phyloP scores from a whole-genome alignment of 2,797 vertebrate species.

The Argyrosomus regius region DNA sequence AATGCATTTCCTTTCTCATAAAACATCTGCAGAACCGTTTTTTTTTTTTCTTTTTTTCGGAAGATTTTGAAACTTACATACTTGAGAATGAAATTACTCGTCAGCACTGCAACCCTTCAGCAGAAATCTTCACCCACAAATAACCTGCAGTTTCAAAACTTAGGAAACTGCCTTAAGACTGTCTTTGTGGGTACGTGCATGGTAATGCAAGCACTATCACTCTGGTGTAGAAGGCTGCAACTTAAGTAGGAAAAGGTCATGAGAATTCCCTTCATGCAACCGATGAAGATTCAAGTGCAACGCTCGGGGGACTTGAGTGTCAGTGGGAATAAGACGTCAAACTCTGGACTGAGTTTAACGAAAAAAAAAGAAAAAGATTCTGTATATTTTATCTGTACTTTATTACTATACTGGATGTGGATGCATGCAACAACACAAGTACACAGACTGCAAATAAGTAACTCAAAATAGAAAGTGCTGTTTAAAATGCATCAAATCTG shows the following conservation, averaged over 20 bases:
- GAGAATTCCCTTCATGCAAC: constrained; percentile 24
- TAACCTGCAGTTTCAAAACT: constrained; percentile 2
- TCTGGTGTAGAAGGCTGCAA: constrained; percentile 16
- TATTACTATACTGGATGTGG: neutral
- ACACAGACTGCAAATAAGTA: neutral
- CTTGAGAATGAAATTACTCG: neutral
- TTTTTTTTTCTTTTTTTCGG: too few species aligned
- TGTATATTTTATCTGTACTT: neutral
- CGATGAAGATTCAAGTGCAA: constrained; percentile 10
- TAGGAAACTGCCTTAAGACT: neutral
- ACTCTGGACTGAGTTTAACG: neutral
- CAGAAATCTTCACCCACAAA: constrained; percentile 1
- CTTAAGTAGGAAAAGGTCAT: constrained; percentile 37
- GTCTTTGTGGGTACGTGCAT: neutral
- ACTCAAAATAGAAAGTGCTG: neutral
- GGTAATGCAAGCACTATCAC: constrained; percentile 7
- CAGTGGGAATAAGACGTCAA: constrained; percentile 5
- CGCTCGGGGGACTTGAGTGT: neutral
- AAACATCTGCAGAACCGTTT: neutral
- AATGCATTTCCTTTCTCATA: neutral
- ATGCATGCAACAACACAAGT: neutral
- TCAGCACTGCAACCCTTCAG: neutral
- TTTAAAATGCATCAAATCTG: constrained; percentile 5
- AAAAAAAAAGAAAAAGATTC: neutral
- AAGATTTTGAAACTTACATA: neutral